Base-by-base conservation (phyloP, 2,888 invertebrate species). In the Petrolisthes cinctipes region DNA sequence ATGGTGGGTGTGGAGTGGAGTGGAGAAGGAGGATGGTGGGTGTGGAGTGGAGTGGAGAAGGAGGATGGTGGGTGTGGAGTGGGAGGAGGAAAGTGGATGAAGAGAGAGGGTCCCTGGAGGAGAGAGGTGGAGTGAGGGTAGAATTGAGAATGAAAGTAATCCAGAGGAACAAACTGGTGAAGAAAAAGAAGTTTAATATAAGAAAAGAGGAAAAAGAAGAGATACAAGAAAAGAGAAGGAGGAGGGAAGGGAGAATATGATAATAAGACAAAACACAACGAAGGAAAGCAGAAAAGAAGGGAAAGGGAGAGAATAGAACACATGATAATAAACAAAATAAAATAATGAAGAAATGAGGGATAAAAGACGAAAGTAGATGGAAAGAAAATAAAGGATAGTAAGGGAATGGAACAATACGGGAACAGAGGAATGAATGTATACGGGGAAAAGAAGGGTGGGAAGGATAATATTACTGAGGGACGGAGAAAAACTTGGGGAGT, bases 51-150 rank as follows among this genome's bases (percentile, higher is more conserved):
- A 61, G 37, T 20, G 20, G 81, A 9, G 56, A 20, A 61, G 20
- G 82, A 17, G 68, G 61, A 66, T 66, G 66, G 9, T 20, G 82
- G 23, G 82, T 54, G 66, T 82, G 53, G 53, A 73, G 37, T 68
- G 71, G n/a, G 20, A 4, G 71, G 71, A n/a, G 71, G 71, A n/a
- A n/a, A 71, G 61, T 51, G 66, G 23, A 20, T 11, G 61, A 3
- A 66, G 80, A 56, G 20, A 3, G 9, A 14, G 61, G 57, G 81
- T 20, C 37, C 37, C 37, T 37, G 71, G 71, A 71, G 71, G 71
- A n/a, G 71, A n/a, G 71, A n/a, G 71, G 11, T n/a, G 20, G n/a
- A 20, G 11, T n/a, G 20, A 23, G 73, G 53, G 56, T 83, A 71
- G 54, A 56, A 71, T 20, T n/a, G 73, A 53, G 82, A 54, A 68